Base-by-base conservation (phyloP, 2,113 vertebrate species). In the Sinosuthora webbiana region DNA sequence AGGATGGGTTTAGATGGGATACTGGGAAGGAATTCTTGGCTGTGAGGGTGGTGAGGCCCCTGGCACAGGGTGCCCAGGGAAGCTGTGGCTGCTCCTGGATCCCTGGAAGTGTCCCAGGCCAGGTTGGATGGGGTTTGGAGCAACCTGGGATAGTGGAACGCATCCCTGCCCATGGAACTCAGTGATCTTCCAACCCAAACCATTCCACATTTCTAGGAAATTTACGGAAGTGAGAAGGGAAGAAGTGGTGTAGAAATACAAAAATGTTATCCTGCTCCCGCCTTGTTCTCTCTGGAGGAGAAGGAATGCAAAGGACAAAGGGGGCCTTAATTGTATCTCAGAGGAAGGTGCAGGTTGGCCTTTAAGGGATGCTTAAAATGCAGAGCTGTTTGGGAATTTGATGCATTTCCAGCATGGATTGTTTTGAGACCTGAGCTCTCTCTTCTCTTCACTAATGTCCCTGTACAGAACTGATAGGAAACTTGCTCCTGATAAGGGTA, bases 41-140 rank as follows among this genome's bases (percentile, higher is more conserved):
- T 67, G 27, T 0, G 39, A 69, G 13, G 8, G 10, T 50, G 27
- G 1, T 2, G 27, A 65, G 22, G 3, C 3, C 4, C 4, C 27
- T 52, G 44, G 7, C 7, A 22, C 4, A 24, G 27, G 5, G 2
- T 52, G 0, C 1, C 19, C 44, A 47, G 39, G n/a, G 56, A 14
- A 85, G 12, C 21, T 85, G 74, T 39, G 44, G 7, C 6, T 84
- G 9, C 13, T 3, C 6, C 53, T 39, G 37, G 37, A 68, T 11
- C 25, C 47, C 27, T 91, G 31, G 13, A 16, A 55, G 8, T 42
- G 25, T 49, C 7, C 68, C 35, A 73, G 25, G 7, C 18, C 59
- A 60, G 21, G 7, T 0, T 60, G 50, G 28, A 22, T 0, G 0
- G 20, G 8, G 4, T 1, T 60, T 85, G n/a, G 22, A 74, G 2